Percentiles rank a stretch among this genome's conserved stretches.
Evolutionary conservation across 37 sponge, comb jelly and placozoan genomes (phyloP).

Genomic region (Ephydatia muelleri): DNA sequence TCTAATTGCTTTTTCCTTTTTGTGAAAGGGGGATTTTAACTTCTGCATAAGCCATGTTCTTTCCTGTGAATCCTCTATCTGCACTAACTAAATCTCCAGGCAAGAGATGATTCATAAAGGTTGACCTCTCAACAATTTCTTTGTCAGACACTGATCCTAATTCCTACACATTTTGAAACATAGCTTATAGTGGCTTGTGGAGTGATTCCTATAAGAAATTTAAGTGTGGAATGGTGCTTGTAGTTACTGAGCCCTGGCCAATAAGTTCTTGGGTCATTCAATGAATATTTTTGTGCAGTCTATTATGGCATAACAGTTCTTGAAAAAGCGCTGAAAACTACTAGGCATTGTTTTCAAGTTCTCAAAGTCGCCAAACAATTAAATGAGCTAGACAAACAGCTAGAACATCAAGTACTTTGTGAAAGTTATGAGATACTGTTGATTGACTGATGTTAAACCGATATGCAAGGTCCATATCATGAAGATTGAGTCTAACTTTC

Average conservation of each 20-base stretch:
- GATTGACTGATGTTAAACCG: neutral
- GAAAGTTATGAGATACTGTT: constrained; percentile 1
- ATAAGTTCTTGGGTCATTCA: constrained; percentile 33
- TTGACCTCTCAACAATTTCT: constrained; percentile 31
- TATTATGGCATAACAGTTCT: constrained; percentile 33
- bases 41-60: constrained; percentile 25
- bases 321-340: neutral
- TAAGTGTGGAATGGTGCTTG: constrained; percentile 51
- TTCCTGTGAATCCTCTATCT: constrained; percentile 56
- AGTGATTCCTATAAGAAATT: constrained; percentile 51
- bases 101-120: constrained; percentile 16
- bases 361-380: neutral
- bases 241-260: constrained; percentile 51
- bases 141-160: constrained; percentile 55
- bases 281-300: constrained; percentile 61
- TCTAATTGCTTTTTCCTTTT: constrained; percentile 43
- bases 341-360: neutral
- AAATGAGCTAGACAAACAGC: neutral
- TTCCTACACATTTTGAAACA: constrained; percentile 40
- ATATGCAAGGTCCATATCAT: neutral
- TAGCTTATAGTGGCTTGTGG: constrained; percentile 58
- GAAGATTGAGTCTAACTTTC: neutral
- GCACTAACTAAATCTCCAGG: constrained; percentile 61
- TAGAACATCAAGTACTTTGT: neutral
- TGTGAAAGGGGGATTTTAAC: constrained; percentile 55